These are phyloP conservation scores for Hirudinaria manillensis DNA, from an alignment of 2,888 invertebrate species.

Conservation along the genomic window DNA sequence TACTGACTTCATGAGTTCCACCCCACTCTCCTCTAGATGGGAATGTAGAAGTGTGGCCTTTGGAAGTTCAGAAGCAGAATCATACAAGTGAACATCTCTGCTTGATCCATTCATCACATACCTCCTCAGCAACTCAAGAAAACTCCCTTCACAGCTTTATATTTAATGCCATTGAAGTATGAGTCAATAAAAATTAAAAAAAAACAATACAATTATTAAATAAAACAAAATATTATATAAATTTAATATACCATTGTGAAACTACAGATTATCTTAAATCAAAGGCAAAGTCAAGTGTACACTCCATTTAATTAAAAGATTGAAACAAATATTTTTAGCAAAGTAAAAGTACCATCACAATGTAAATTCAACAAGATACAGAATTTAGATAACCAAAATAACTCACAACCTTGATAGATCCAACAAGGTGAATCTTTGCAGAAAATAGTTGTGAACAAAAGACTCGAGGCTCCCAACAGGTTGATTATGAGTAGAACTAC, in stretches of 20 bases:
- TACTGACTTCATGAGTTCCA: constrained; percentile 9
- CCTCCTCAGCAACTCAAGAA: constrained; percentile 44
- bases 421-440: constrained; percentile 45
- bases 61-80: neutral
- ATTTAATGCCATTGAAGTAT: neutral
- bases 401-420: constrained; percentile 45
- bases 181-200: neutral
- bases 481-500: neutral
- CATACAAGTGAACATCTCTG: constrained; percentile 42
- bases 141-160: constrained; percentile 48
- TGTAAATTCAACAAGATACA: too few species aligned
- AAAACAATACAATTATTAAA: neutral
- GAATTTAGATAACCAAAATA: too few species aligned
- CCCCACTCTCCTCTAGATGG: neutral
- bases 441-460: constrained; percentile 36
- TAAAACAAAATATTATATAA: neutral
- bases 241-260: neutral
- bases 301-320: too few species aligned
- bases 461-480: constrained; percentile 16
- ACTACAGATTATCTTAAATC: neutral
- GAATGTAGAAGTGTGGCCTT: neutral
- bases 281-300: neutral
- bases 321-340: too few species aligned
- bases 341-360: too few species aligned
- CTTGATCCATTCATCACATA: constrained; percentile 47